These are phyloP conservation scores for Hephaestus fuliginosus DNA, from an alignment of 2,797 vertebrate species.

Conservation along the genomic window DNA sequence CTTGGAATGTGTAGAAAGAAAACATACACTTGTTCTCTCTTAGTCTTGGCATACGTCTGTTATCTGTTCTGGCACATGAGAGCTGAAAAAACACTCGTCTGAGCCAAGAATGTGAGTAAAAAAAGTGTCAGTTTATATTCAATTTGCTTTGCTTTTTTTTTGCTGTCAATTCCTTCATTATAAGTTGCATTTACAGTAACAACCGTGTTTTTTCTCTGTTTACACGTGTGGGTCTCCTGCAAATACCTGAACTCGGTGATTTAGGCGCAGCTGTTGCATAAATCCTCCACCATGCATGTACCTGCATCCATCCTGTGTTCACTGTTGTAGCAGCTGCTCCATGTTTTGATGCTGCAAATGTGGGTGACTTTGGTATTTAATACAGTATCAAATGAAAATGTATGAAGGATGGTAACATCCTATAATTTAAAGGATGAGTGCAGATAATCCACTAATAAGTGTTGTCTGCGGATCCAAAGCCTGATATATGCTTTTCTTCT, in stretches of 20 bases:
- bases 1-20: conserved; percentile 71
- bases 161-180: conserved; percentile 1
- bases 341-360: not conserved
- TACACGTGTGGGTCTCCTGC: not conserved
- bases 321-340: conserved; percentile 40
- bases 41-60: conserved; percentile 60
- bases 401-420: not conserved
- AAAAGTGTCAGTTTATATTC: conserved; percentile 28
- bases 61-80: conserved; percentile 62
- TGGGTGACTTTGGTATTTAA: not conserved
- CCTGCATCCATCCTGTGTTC: conserved; percentile 30
- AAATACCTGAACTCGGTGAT: conserved; percentile 9
- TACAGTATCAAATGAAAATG: not conserved
- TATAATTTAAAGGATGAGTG: not conserved
- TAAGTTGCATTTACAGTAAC: not conserved
- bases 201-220: not conserved
- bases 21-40: conserved; percentile 66
- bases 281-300: conserved; percentile 23
- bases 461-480: not conserved
- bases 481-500: not conserved
- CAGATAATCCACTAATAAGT: not conserved
- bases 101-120: conserved; percentile 43
- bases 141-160: not conserved
- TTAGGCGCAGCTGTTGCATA: conserved; percentile 25
- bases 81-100: conserved; percentile 27